These are phyloP conservation scores for Metellina segmentata DNA, from an alignment of 2,888 invertebrate genomes.

Conservation along the genomic window DNA sequence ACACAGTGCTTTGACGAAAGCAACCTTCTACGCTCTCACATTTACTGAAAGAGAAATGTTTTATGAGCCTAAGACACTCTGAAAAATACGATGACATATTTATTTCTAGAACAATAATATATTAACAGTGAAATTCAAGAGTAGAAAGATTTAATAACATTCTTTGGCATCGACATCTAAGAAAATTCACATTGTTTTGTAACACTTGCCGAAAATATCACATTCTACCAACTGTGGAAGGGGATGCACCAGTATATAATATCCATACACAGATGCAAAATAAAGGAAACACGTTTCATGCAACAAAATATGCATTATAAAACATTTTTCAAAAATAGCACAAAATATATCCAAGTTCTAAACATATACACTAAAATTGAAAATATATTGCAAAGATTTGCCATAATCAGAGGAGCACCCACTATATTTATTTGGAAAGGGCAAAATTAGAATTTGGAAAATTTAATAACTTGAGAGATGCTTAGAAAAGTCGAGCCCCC, in stretches of 20 bases:
- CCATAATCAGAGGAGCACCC: no score
- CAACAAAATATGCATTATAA: no score
- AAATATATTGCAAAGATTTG: no score
- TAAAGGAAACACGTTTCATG: no score
- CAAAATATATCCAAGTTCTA: no score
- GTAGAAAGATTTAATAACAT: conserved; percentile 43
- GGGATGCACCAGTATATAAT: conserved; percentile 24
- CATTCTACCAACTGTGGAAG: conserved; percentile 51
- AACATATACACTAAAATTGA: no score
- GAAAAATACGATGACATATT: conserved; percentile 17
- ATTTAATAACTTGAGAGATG: no score
- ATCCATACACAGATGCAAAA: not conserved
- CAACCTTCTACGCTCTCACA: conserved; percentile 46
- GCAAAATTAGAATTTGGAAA: no score
- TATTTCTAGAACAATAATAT: conserved; percentile 37
- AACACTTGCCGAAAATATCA: conserved; percentile 66
- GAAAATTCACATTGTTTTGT: conserved; percentile 9
- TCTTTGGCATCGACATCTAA: conserved; percentile 51
- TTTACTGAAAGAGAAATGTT: conserved; percentile 34
- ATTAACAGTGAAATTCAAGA: conserved; percentile 38
- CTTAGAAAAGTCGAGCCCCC: no score
- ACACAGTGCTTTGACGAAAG: conserved; percentile 51
- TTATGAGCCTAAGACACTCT: conserved; percentile 31
- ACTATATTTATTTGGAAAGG: no score
- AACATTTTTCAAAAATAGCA: no score